Percentiles rank a stretch among this genome's conserved stretches.
Conservation (phyloP, 1,140 invertebrate species). For the Atta cephalotes region DNA sequence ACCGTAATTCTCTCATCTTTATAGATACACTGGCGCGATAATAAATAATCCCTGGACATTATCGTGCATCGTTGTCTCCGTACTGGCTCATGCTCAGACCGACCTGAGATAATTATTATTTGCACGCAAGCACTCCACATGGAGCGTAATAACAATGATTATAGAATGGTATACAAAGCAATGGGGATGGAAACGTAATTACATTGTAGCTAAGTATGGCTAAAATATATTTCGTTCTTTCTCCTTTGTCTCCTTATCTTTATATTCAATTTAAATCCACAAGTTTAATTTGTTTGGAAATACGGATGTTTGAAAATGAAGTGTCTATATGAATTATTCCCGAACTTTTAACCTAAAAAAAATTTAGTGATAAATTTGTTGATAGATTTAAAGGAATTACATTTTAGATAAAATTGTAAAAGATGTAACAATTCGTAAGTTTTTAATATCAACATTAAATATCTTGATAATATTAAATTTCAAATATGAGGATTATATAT, state of each 20-base stretch:
- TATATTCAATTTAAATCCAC: constrained; percentile 53
- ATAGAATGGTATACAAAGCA: constrained; percentile 47
- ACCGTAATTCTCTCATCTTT: constrained; percentile 12
- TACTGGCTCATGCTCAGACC: constrained; percentile 21
- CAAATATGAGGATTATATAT: neutral
- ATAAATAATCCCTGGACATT: constrained; percentile 50
- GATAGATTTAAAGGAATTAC: neutral
- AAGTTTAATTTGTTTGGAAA: constrained; percentile 36
- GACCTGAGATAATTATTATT: constrained; percentile 58
- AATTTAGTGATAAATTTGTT: neutral
- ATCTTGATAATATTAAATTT: constrained; percentile 8
- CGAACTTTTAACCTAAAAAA: neutral
- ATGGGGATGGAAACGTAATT: constrained; percentile 48
- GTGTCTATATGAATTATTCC: neutral
- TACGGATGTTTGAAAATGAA: neutral
- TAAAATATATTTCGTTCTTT: constrained; percentile 34
- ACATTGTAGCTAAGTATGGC: constrained; percentile 25
- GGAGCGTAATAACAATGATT: constrained; percentile 45
- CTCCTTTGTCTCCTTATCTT: constrained; percentile 41
- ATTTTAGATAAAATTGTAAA: neutral
- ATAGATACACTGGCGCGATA: constrained; percentile 29
- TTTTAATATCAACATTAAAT: neutral
- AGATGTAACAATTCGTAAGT: neutral
- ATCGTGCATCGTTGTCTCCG: constrained; percentile 3
- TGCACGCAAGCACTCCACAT: constrained; percentile 43